These are phyloP conservation scores for Delphinapterus leucas DNA, from an alignment of 2,113 vertebrate species.

Conservation along the genomic window DNA sequence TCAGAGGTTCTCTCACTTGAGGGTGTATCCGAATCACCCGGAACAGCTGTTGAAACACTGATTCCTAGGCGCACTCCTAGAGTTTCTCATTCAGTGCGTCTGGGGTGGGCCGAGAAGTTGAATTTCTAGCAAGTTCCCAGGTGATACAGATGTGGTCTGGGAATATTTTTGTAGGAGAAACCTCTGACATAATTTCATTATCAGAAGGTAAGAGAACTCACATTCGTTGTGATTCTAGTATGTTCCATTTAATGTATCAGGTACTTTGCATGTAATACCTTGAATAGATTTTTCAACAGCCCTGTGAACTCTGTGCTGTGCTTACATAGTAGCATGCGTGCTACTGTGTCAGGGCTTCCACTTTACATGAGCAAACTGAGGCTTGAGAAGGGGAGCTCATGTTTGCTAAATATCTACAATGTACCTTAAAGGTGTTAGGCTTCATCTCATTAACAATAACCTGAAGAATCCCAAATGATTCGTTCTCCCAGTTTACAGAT, in stretches of 20 bases:
- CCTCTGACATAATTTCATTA: neutral
- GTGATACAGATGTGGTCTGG: neutral
- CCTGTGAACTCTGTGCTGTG: neutral
- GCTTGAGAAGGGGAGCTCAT: neutral
- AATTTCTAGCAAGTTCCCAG: neutral
- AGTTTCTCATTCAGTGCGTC: neutral
- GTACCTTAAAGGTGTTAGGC: neutral
- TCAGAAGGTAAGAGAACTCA: neutral
- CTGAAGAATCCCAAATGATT: neutral
- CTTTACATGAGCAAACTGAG: neutral
- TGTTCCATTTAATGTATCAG: neutral
- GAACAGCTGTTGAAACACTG: too few species aligned
- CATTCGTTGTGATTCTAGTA: neutral
- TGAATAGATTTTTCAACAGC: neutral
- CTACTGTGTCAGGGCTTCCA: too few species aligned
- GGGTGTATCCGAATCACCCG: neutral
- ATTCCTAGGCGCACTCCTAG: neutral
- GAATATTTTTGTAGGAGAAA: neutral
- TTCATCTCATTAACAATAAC: neutral
- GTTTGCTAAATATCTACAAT: neutral
- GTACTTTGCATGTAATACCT: neutral
- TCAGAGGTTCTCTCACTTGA: neutral
- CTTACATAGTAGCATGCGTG: too few species aligned
- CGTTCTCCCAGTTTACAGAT: neutral
- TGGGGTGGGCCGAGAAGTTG: neutral